These are phyloP conservation scores for Ptilonorhynchus violaceus DNA, from an alignment of 2,113 vertebrate species.

Conservation along the genomic window DNA sequence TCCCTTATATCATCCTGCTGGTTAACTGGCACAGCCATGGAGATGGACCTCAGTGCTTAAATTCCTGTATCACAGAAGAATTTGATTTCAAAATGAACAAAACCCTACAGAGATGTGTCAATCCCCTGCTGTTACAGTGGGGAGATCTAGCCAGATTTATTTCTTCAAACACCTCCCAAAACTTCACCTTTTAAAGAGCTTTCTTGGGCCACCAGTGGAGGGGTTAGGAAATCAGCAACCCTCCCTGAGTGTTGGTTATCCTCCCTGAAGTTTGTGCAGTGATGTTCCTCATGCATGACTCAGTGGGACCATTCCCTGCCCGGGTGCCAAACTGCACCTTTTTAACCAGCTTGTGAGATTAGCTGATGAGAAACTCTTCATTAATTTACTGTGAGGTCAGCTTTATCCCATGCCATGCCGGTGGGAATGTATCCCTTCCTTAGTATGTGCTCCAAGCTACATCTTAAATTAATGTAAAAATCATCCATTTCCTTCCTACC, in stretches of 20 bases:
- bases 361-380: not conserved
- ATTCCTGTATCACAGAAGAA: not conserved
- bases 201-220: not conserved
- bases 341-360: not conserved
- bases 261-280: not conserved
- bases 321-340: not conserved
- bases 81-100: not conserved
- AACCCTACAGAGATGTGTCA: not conserved
- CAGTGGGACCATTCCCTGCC: not conserved
- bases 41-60: not conserved
- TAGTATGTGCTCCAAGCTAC: fast-evolving
- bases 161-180: not conserved
- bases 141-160: not conserved
- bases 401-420: not conserved
- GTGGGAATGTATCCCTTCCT: not conserved
- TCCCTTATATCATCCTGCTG: not conserved
- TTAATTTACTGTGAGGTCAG: not conserved
- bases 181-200: not conserved
- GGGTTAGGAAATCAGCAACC: not conserved
- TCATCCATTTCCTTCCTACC: not conserved
- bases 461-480: not conserved
- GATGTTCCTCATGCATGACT: not conserved
- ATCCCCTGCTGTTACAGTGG: not conserved
- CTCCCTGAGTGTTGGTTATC: not conserved
- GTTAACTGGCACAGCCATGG: fast-evolving